Base-by-base conservation (phyloP, 1,140 invertebrate species). In the Globodera ellingtonae region DNA sequence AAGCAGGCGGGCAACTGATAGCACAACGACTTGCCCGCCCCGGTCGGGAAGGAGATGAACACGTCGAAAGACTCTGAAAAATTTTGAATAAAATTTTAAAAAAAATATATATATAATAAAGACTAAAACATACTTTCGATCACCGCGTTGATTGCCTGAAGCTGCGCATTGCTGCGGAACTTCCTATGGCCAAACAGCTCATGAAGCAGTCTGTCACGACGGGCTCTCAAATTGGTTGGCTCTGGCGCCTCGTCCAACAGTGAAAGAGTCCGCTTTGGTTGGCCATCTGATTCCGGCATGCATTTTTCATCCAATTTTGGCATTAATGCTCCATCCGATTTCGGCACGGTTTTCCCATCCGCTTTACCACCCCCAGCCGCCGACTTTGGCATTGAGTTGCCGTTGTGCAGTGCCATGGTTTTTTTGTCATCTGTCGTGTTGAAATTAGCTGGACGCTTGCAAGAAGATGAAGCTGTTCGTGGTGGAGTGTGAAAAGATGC, bases 31-130 rank as follows among this genome's bases (percentile, higher is more conserved):
- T 94, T 94, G 59, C 93, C 93, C 67, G 90, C 89, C 50, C 93
- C 93, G 35, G 93, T 94, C 21, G 93, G 93, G 93, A 94, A 93
- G 13, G 92, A 93, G 13, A 94, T 90, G 87, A 92, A 94, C 0
- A 93, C 91, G 91, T 94, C 93, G 71, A 90, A 79, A 44, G 90
- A 86, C 35, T n/a, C n/a, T 91, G 89, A 24, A 35, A 35, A 35
- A 1, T 35, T 35, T 35, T 35, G 35, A 35, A 35, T 35, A 35
- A 35, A 35, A 35, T n/a, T n/a, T 35, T 35, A 35, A 35, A 35
- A 35, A 35, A 35, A 35, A 35, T 0, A 35, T n/a, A n/a, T 24
- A 72, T 72, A 81, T 72, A n/a, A 71, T 9, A 21, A 15, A 75
- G 10, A 67, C 3, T 69, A 2, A 69, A 75, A 47, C 79, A n/a